Conservation (phyloP, 2,113 vertebrate genomes). For the Nycticebus coucang region DNA sequence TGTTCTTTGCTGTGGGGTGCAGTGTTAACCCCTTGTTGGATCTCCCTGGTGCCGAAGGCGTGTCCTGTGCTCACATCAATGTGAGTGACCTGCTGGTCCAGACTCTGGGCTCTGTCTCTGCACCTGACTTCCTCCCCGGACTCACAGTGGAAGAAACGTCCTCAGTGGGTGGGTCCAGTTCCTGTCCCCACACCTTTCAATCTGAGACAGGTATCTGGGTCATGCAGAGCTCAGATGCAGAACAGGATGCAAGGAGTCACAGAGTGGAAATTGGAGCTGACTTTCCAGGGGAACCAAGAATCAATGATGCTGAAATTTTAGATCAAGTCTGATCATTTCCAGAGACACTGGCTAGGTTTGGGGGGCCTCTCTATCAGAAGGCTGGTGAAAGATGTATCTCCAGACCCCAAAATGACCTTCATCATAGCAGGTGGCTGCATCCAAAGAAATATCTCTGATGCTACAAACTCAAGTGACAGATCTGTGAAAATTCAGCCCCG, state of each 20-base stretch:
- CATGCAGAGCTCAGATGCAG: neutral
- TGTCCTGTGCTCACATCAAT: neutral
- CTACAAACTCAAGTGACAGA: neutral
- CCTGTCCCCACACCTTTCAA: neutral
- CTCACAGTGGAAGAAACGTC: neutral
- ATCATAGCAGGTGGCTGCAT: neutral
- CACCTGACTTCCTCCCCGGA: neutral
- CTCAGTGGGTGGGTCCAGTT: neutral
- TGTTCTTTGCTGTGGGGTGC: neutral
- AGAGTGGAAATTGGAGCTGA: neutral
- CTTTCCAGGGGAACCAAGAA: neutral
- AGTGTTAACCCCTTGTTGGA: too few relatives aligned
- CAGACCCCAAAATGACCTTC: neutral
- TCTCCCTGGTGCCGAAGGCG: neutral
- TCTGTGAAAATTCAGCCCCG: neutral
- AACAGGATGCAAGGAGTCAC: neutral
- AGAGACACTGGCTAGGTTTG: neutral
- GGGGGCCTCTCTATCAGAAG: neutral
- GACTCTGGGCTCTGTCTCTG: neutral
- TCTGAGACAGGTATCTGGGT: neutral
- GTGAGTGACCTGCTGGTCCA: neutral
- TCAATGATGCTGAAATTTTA: neutral
- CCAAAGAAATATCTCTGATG: neutral
- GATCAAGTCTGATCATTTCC: neutral
- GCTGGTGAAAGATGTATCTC: neutral